Percentiles rank a stretch among this genome's conserved stretches.
These are phyloP conservation scores for Acanthoscelides obtectus DNA, from an alignment of 2,888 invertebrate genomes.

Conservation along the genomic window DNA sequence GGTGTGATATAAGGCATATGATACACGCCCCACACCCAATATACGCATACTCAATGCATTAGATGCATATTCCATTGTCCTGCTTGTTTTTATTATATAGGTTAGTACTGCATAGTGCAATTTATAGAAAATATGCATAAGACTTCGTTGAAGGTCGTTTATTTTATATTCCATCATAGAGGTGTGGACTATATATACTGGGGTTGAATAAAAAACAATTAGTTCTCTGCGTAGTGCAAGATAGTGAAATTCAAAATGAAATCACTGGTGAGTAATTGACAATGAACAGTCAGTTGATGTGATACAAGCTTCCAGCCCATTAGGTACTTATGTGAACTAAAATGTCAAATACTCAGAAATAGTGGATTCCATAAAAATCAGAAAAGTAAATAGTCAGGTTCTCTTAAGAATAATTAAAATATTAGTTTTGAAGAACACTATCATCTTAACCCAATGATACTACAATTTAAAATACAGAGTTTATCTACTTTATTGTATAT, in stretches of 20 bases:
- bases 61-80: neutral
- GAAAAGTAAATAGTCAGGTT: too few species aligned
- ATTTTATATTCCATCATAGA: neutral
- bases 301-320: too few species aligned
- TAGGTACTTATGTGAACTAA: too few species aligned
- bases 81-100: neutral
- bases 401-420: too few species aligned
- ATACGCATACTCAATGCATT: neutral
- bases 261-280: neutral
- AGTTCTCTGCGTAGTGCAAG: neutral
- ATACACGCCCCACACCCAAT: neutral
- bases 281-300: too few species aligned
- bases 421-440: too few species aligned
- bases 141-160: neutral
- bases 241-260: neutral
- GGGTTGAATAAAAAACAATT: neutral
- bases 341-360: too few species aligned
- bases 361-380: too few species aligned
- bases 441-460: too few species aligned
- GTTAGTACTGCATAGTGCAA: neutral
- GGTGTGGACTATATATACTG: neutral
- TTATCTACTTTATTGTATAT: too few species aligned
- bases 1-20: neutral
- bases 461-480: too few species aligned
- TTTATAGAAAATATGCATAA: neutral